phyloP scores from a whole-genome alignment of 1,140 invertebrate species.

The Portunus trituberculatus region DNA sequence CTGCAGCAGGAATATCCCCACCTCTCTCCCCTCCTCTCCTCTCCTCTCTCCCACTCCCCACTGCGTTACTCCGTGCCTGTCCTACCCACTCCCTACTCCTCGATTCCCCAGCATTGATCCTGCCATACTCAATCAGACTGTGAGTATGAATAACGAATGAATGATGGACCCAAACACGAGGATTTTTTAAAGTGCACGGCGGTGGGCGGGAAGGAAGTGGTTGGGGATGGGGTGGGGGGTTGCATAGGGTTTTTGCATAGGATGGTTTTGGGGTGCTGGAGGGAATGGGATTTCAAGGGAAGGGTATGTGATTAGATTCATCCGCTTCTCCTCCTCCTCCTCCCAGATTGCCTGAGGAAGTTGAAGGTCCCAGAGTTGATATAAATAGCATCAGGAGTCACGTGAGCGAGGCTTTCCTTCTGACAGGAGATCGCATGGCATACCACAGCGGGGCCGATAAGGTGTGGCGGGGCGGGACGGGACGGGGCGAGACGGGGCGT shows the following conservation, averaged over 20 bases:
- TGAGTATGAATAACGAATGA: background rate
- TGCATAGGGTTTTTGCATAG: too few relatives aligned
- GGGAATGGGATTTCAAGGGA: background rate
- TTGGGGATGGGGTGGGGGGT: too few relatives aligned
- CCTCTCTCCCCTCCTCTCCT: background rate
- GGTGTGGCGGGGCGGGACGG: background rate
- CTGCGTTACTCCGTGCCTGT: too few relatives aligned
- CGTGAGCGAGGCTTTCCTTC: background rate
- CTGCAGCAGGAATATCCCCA: too few relatives aligned
- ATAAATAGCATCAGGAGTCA: background rate
- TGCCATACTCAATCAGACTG: background rate
- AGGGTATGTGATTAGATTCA: background rate
- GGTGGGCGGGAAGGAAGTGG: background rate
- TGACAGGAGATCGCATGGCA: background rate
- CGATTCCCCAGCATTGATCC: background rate
- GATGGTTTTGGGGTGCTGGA: background rate
- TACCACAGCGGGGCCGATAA: background rate
- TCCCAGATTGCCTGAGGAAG: background rate
- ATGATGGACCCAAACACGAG: background rate
- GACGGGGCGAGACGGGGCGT: too few relatives aligned
- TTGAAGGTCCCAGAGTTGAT: background rate
- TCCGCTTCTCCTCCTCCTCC: background rate
- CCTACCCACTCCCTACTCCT: too few relatives aligned
- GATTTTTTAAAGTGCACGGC: background rate
- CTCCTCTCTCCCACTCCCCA: too few relatives aligned